A percentile compares a stretch with the other conserved stretches of the same genome.
phyloP scores from a whole-genome alignment of 2,113 vertebrate species.

The Nothocercus julius region DNA sequence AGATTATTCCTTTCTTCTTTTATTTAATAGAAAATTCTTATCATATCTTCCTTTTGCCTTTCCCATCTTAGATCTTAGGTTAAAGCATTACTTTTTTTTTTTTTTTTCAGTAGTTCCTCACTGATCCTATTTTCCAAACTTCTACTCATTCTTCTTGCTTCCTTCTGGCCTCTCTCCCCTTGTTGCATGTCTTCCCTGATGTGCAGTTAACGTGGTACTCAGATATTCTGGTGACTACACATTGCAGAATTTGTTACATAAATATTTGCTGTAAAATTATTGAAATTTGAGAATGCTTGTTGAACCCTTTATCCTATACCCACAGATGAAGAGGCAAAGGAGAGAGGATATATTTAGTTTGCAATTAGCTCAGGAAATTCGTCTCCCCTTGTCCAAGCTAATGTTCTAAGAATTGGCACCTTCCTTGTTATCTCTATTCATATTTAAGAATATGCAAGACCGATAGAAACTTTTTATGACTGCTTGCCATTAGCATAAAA shows the following conservation, averaged over 20 bases:
- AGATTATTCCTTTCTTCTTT: slow-evolving; percentile 20
- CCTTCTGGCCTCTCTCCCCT: neutral
- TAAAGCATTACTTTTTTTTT: neutral
- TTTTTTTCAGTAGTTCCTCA: neutral
- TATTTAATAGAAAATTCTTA: slow-evolving; percentile 16
- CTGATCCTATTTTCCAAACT: slow-evolving; percentile 11
- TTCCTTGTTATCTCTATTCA: neutral
- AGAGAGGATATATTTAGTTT: neutral
- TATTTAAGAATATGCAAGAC: neutral
- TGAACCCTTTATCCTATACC: neutral
- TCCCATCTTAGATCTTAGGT: slow-evolving; percentile 12
- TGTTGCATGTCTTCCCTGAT: neutral
- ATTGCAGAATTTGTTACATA: neutral
- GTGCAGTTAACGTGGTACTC: neutral
- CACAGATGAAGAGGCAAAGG: neutral
- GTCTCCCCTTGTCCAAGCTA: neutral
- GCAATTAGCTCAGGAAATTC: neutral
- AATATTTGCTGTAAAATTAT: neutral
- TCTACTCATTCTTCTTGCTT: slow-evolving; percentile 24
- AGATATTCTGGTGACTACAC: slow-evolving; percentile 8
- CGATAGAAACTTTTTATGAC: neutral
- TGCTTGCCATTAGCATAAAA: neutral
- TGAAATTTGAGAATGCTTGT: neutral
- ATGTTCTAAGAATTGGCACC: neutral
- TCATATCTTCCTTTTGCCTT: slow-evolving; percentile 29